Evolutionary conservation across 2,888 invertebrate species (phyloP), one percentile per base, ranked within the genome.

Genomic region (Drosophila tanythrix): DNA sequence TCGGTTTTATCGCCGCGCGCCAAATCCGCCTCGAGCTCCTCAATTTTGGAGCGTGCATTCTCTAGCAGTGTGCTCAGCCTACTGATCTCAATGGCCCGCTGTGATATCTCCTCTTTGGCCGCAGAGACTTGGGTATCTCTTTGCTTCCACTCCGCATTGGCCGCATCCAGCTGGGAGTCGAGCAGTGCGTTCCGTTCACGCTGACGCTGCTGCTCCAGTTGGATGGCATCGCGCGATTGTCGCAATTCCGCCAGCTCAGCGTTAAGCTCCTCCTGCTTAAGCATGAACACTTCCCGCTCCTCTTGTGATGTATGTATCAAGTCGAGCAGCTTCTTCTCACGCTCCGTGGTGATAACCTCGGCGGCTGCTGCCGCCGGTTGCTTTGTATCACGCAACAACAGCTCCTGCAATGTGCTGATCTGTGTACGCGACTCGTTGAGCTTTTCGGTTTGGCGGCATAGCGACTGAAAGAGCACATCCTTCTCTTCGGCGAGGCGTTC

Each of bases 371-470:
- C 94, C 71, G 46, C 94, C 8, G 95, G 94, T 71, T 95, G 95
- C 52, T 95, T 94, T n/a, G 96, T 96, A 48, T 87, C 87, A 18
- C 95, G 94, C 59, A 96, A 94, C 59, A 97, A 93, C 61, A 98
- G 93, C 88, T 96, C 97, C 92, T 98, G 97, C 52, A 98, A 93
- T 1, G 97, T 97, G 82, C 97, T 97, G 71, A 98, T 97, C 94
- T 96, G 93, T 0, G 96, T 95, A 63, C 98, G 94, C 35, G 97
- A 96, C 88, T 98, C 98, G 92, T 98, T 98, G 0, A 98, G 94
- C 92, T 98, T 97, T 93, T 98, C 98, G 0, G 98, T 98, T 93
- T 98, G 98, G 25, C 97, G 95, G 91, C 98, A 98, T 46, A 98
- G 94, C 25, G 98, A 98, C 92, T 98, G 98, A 58, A 98, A 94